Evolutionary conservation across 1,140 invertebrate species (phyloP).

Genomic region (Lethocerus indicus): DNA sequence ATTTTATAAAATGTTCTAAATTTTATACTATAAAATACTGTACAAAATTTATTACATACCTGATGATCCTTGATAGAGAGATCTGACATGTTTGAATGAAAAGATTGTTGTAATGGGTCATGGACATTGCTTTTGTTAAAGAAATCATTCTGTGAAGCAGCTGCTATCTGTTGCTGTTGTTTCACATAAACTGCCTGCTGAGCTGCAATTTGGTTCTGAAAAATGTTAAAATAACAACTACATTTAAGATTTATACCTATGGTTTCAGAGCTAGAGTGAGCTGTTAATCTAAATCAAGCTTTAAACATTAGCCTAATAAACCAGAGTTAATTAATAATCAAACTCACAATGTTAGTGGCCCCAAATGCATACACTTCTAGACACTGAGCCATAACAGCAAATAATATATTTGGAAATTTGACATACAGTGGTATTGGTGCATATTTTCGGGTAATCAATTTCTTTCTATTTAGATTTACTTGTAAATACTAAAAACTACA

Average conservation of each 20-base stretch:
- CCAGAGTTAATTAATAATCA: constrained; percentile 5
- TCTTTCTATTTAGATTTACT: neutral
- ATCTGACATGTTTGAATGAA: constrained; percentile 65
- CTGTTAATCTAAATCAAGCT: too few relatives aligned
- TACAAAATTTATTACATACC: neutral
- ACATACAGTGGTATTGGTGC: too few relatives aligned
- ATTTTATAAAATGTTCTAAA: neutral
- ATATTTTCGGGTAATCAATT: too few relatives aligned
- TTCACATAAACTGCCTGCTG: constrained; percentile 86
- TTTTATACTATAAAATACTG: neutral
- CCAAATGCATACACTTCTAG: too few relatives aligned
- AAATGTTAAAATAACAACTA: constrained; percentile 10
- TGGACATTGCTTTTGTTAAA: constrained; percentile 44
- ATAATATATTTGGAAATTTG: too few relatives aligned
- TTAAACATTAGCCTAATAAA: too few relatives aligned
- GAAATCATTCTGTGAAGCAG: constrained; percentile 33
- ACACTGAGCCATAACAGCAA: too few relatives aligned
- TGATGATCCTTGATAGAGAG: constrained; percentile 57
- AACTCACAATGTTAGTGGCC: too few relatives aligned
- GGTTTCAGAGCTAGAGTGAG: too few relatives aligned
- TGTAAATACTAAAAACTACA: neutral
- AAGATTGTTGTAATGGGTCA: constrained; percentile 51
- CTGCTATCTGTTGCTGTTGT: constrained; percentile 44
- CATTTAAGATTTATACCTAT: too few relatives aligned
- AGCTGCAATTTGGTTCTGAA: constrained; percentile 75